Evolutionary conservation across 1,140 invertebrate genomes (phyloP), one percentile per base, ranked within the genome.

Genomic region (Drosophila takahashii): DNA sequence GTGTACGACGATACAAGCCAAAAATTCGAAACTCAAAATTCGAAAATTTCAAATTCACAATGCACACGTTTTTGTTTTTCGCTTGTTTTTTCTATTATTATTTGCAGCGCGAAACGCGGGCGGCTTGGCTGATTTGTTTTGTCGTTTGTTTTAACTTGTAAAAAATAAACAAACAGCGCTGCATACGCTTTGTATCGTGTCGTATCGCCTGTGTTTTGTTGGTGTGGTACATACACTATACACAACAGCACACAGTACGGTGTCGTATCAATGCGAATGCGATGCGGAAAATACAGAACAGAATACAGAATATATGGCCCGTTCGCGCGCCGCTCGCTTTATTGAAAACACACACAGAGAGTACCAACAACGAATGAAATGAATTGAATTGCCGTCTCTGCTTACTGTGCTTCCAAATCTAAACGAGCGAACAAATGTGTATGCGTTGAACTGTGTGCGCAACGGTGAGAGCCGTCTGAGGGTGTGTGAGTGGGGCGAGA

Each of bases 361-460:
- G 85, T 85, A 91, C 90, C 90, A 91, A 91, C 90, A 91, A 91
- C 90, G 90, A 91, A 91, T 91, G 90, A 81, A 90, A 91, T 91
- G 85, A 91, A 91, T 91, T 91, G 81, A 91, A 91, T 90, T 78
- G 87, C 86, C 77, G 86, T 83, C 80, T 90, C 80, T 90, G 86
- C 78, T 79, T 85, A 66, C 81, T 85, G 69, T 87, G 80, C 81
- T 86, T 86, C 86, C 72, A 71, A 65, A 89, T 72, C 54, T 70
- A 74, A 67, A 67, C 69, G 72, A 81, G 41, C 41, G 41, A 18
- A 44, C 73, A 85, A 77, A 80, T 90, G 64, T 87, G 76, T 81
- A 79, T 81, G 78, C 71, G 84, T 81, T 73, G 69, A 61, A 50
- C 26, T 48, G 48, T 51, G 16, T 90, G 86, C 77, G 78, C 66